These are phyloP conservation scores for Crotalus viridis DNA, from an alignment of 2,113 vertebrate genomes.

Conservation along the genomic window DNA sequence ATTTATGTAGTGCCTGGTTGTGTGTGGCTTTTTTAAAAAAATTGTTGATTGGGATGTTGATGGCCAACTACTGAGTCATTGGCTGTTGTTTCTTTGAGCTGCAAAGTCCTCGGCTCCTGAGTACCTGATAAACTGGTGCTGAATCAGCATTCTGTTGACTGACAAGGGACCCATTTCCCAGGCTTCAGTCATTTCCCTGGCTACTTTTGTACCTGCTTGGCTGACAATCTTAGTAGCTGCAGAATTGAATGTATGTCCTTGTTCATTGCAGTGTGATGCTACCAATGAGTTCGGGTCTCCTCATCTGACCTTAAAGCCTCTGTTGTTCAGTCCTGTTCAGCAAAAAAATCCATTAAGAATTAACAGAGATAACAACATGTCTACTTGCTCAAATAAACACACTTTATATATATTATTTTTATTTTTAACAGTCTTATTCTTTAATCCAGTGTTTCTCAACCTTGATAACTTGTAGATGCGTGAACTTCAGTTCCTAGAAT, in stretches of 20 bases:
- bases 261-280: background rate
- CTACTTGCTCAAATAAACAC: background rate
- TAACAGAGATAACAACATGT: background rate
- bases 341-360: background rate
- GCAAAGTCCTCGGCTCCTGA: background rate
- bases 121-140: background rate
- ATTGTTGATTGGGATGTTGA: background rate
- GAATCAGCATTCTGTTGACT: background rate
- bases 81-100: background rate
- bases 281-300: background rate
- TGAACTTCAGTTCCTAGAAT: background rate
- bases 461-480: background rate
- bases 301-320: background rate
- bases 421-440: background rate
- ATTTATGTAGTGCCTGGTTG: background rate
- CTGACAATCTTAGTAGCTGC: background rate
- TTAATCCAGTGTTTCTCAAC: background rate
- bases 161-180: background rate
- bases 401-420: background rate
- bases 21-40: background rate
- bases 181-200: background rate
- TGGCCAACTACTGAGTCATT: background rate
- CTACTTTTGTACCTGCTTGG: background rate
- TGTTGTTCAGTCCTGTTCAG: background rate
- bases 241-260: background rate